phyloP scores from a whole-genome alignment of 2,797 vertebrate species.

The Macropodus opercularis region DNA sequence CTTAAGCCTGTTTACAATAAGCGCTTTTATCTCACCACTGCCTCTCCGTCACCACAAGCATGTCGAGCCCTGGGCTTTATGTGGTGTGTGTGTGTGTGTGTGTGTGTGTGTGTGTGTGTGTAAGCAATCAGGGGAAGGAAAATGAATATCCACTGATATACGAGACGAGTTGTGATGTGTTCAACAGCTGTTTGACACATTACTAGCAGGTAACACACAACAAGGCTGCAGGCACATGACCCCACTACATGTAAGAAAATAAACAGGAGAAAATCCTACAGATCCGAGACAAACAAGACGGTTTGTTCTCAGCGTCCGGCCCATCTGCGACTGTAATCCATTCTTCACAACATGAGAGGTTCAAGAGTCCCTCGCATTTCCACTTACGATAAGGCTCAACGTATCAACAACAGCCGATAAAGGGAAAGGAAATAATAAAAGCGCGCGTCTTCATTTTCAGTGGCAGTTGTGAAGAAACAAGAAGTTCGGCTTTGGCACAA shows the following conservation, averaged over 20 bases:
- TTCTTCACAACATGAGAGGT: not conserved
- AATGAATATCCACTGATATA: slow-evolving; percentile 64
- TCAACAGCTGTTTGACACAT: slow-evolving; percentile 31
- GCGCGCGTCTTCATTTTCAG: not conserved
- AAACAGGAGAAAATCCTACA: not conserved
- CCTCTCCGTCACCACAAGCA: not conserved
- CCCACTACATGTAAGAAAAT: not conserved
- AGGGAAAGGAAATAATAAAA: not conserved
- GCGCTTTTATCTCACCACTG: slow-evolving; percentile 19
- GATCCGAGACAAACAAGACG: slow-evolving; percentile 20
- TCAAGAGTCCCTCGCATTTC: not conserved
- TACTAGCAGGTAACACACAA: slow-evolving; percentile 43
- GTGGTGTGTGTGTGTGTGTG: not conserved
- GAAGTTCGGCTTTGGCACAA: slow-evolving; percentile 18
- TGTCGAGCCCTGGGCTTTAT: not conserved
- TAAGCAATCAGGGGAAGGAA: slow-evolving; percentile 19
- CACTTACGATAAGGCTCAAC: not conserved
- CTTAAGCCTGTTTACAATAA: slow-evolving; percentile 5
- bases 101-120: no score
- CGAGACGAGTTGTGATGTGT: slow-evolving; percentile 55
- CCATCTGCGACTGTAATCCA: not conserved
- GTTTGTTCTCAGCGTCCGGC: not conserved
- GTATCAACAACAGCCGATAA: not conserved
- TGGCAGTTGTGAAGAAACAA: slow-evolving; percentile 29
- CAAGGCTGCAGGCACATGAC: slow-evolving; percentile 18